Evolutionary conservation across 2,113 vertebrate species (phyloP).

Genomic region (Mohoua ochrocephala): DNA sequence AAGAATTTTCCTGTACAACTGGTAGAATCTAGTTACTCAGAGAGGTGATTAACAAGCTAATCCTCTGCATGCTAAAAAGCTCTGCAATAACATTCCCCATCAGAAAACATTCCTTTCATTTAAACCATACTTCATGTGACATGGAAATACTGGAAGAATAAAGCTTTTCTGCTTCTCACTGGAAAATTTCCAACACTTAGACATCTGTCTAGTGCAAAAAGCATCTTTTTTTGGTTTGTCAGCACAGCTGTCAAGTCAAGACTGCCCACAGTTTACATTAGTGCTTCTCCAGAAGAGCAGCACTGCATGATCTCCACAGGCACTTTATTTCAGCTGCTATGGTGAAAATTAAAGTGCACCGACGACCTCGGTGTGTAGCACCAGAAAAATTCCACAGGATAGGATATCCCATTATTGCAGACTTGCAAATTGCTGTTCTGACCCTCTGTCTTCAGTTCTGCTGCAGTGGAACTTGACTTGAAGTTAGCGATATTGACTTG

Average conservation of each 20-base stretch:
- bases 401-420: neutral
- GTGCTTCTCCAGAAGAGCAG: neutral
- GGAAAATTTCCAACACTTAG: slow-evolving; percentile 38
- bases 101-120: slow-evolving; percentile 51
- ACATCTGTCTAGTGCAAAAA: slow-evolving; percentile 57
- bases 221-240: slow-evolving; percentile 50
- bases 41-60: slow-evolving; percentile 51
- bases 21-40: slow-evolving; percentile 44
- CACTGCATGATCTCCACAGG: neutral
- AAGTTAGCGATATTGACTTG: neutral
- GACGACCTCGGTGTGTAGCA: neutral
- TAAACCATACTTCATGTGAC: slow-evolving; percentile 48
- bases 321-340: neutral
- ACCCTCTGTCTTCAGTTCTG: neutral
- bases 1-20: slow-evolving; percentile 38
- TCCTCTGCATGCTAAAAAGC: slow-evolving; percentile 44
- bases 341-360: neutral
- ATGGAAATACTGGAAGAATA: slow-evolving; percentile 48
- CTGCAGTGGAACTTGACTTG: neutral
- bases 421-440: neutral
- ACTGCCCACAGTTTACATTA: slow-evolving; percentile 46
- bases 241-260: slow-evolving; percentile 57
- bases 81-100: slow-evolving; percentile 26
- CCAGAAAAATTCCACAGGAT: neutral
- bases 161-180: slow-evolving; percentile 51